Percentiles rank a stretch among this genome's conserved stretches.
Conservation (phyloP, 2,113 vertebrate genomes). For the Lepus timidus region DNA sequence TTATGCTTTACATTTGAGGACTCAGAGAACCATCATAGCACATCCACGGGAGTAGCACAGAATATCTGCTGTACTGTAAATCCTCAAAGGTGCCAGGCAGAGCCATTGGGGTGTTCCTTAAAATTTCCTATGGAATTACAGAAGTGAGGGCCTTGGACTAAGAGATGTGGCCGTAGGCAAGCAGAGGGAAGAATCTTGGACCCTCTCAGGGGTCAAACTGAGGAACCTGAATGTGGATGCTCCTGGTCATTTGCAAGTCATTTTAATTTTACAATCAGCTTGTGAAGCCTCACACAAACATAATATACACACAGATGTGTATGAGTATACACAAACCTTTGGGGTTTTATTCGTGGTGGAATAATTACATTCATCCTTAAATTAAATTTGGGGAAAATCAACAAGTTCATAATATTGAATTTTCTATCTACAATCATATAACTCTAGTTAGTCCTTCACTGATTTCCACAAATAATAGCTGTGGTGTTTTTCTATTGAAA, state of each 20-base stretch:
- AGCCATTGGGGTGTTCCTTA: not conserved
- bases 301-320: not conserved
- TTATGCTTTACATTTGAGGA: not conserved
- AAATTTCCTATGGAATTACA: not conserved
- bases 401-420: not conserved
- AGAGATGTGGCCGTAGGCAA: not conserved
- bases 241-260: not conserved
- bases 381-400: not conserved
- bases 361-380: not conserved
- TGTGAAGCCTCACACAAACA: not conserved
- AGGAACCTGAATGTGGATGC: not conserved
- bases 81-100: not conserved
- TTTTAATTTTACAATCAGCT: not conserved
- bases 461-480: not conserved
- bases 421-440: not conserved
- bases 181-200: not conserved
- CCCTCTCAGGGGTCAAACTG: not conserved
- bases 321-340: not conserved
- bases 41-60: not conserved
- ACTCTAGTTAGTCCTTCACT: constrained; percentile 1
- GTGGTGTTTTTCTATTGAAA: not conserved
- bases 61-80: not conserved
- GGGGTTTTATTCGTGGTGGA: not conserved
- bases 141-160: not conserved
- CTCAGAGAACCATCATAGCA: not conserved